Percentiles rank a stretch among this genome's conserved stretches.
These are phyloP conservation scores for Ooceraea biroi DNA, from an alignment of 1,140 invertebrate genomes.

Conservation along the genomic window DNA sequence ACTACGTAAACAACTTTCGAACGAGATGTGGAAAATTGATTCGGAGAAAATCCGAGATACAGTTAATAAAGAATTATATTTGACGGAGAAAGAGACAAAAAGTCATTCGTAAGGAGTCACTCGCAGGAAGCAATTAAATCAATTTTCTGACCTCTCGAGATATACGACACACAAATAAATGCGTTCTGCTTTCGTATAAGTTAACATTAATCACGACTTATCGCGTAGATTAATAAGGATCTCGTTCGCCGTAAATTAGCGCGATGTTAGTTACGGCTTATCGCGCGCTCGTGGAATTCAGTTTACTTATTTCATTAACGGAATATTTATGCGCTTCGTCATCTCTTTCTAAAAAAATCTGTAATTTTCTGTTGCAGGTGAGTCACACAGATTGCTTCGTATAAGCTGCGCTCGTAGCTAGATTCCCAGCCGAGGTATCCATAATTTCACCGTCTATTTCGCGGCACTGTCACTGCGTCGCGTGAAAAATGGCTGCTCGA, in stretches of 20 bases:
- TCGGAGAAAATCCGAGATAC: not conserved
- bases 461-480: not conserved
- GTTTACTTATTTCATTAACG: not conserved
- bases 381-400: conserved; percentile 55
- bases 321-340: conserved; percentile 2
- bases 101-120: not conserved
- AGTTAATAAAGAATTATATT: not conserved
- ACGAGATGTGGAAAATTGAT: conserved; percentile 1
- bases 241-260: conserved; percentile 13
- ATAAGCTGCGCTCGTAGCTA: not conserved
- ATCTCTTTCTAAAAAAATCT: not conserved
- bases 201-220: conserved; percentile 24
- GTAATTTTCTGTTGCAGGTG: conserved; percentile 68
- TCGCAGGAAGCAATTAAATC: not conserved
- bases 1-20: conserved; percentile 45
- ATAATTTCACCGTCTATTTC: not conserved
- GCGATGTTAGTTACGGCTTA: not conserved
- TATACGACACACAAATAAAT: not conserved
- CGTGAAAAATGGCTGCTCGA: conserved; percentile 1
- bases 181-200: not conserved
- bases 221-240: not conserved
- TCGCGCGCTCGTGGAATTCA: not conserved
- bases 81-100: not conserved
- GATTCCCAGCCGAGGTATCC: not conserved
- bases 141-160: not conserved